A percentile compares a stretch with the other conserved stretches of the same genome.
Evolutionary conservation across 2,888 invertebrate genomes (phyloP).

Genomic region (Scaptomyza caliginosa): DNA sequence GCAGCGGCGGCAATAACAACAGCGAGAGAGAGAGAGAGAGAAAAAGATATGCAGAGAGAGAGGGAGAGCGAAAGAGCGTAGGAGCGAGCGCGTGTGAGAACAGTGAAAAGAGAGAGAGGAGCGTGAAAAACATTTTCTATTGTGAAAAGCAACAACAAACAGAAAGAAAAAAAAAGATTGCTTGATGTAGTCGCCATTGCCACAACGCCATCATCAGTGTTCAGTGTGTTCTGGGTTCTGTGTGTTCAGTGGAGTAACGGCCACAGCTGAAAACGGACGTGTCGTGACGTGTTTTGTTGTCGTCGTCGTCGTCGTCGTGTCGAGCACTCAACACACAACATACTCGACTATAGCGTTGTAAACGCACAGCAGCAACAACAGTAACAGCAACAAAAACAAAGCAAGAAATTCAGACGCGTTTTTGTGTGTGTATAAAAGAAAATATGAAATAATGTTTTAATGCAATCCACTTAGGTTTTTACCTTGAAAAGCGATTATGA

Average conservation of each 20-base stretch:
- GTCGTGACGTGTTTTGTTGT: constrained; percentile 44
- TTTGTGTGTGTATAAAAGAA: neutral
- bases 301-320: constrained; percentile 6
- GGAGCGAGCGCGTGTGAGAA: constrained; percentile 5
- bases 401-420: neutral
- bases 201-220: constrained; percentile 38
- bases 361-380: constrained; percentile 2
- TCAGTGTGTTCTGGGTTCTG: too few relatives aligned
- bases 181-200: constrained; percentile 46
- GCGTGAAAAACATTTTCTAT: constrained; percentile 45
- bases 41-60: neutral
- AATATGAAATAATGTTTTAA: constrained; percentile 14
- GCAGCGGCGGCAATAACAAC: neutral
- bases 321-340: constrained; percentile 18
- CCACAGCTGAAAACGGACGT: constrained; percentile 82
- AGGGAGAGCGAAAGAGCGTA: constrained; percentile 8
- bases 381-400: constrained; percentile 1
- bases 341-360: constrained; percentile 29
- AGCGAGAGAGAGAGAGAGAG: constrained; percentile 9
- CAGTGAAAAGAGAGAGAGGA: constrained; percentile 24
- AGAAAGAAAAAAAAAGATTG: neutral
- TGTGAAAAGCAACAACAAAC: constrained; percentile 61
- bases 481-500: constrained; percentile 47
- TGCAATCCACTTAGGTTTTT: constrained; percentile 15
- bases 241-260: constrained; percentile 81